phyloP scores from a whole-genome alignment of 2,113 vertebrate genomes.

The Australoheros scitulus region DNA sequence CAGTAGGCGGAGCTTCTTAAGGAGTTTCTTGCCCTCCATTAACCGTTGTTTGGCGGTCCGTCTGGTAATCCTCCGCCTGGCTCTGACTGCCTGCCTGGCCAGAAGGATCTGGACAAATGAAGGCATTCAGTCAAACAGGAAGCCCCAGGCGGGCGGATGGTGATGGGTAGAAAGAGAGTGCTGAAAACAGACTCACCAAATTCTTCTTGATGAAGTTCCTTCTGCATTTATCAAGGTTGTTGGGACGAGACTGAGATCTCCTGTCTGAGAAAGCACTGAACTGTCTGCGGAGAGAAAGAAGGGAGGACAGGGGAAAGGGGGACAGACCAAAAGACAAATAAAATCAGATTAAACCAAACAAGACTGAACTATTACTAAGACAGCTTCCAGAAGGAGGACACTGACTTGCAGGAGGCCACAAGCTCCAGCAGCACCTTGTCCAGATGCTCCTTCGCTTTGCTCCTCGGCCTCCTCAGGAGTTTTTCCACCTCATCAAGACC shows the following conservation, averaged over 20 bases:
- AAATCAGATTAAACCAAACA: background rate
- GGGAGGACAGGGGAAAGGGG: background rate
- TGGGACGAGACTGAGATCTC: constrained; percentile 84
- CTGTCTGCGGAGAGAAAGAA: constrained; percentile 78
- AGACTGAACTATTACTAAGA: background rate
- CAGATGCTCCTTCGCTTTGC: constrained; percentile 80
- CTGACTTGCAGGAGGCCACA: constrained; percentile 90
- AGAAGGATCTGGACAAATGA: constrained; percentile 66
- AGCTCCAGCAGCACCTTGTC: constrained; percentile 86
- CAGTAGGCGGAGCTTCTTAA: constrained; percentile 83
- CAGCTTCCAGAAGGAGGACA: background rate
- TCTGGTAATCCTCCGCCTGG: constrained; percentile 74
- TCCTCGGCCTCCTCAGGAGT: constrained; percentile 81
- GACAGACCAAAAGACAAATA: background rate
- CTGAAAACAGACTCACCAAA: constrained; percentile 77
- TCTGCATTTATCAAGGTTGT: constrained; percentile 85
- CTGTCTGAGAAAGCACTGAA: constrained; percentile 80
- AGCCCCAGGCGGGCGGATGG: background rate
- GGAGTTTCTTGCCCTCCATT: constrained; percentile 79
- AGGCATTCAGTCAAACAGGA: background rate
- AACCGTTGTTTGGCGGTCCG: constrained; percentile 80
- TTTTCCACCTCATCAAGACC: constrained; percentile 86
- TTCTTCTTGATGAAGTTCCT: constrained; percentile 83
- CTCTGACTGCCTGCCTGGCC: constrained; percentile 84
- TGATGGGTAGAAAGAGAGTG: background rate